These are phyloP conservation scores for Aurelia sp. DNA, from an alignment of 30 jellyfish, hydroid and myxozoan species.

Conservation along the genomic window DNA sequence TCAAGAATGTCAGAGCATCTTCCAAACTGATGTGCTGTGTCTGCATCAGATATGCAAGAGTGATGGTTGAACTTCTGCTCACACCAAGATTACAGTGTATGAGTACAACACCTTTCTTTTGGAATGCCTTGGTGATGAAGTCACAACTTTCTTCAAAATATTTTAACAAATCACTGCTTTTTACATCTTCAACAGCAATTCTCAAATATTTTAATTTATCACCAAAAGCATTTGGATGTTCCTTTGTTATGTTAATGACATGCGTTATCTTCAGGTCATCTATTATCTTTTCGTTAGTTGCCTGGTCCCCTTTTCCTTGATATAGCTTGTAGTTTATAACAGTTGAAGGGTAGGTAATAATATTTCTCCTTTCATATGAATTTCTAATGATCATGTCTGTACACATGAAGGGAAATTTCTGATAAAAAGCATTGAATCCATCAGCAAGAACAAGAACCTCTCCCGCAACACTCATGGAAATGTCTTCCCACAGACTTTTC, in stretches of 20 bases:
- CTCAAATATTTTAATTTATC: slow-evolving; percentile 66
- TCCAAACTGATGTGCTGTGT: slow-evolving; percentile 56
- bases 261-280: slow-evolving; percentile 78
- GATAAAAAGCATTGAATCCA: slow-evolving; percentile 53
- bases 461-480: slow-evolving; percentile 64
- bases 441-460: slow-evolving; percentile 75
- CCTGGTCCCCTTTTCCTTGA: slow-evolving; percentile 97
- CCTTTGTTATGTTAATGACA: slow-evolving; percentile 75
- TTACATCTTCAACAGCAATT: slow-evolving; percentile 75
- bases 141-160: slow-evolving; percentile 74
- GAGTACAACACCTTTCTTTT: slow-evolving; percentile 67
- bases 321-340: slow-evolving; percentile 60
- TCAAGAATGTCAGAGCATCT: slow-evolving; percentile 63
- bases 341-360: slow-evolving; percentile 82
- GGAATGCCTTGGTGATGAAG: slow-evolving; percentile 69
- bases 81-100: slow-evolving; percentile 91
- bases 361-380: slow-evolving; percentile 66
- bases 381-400: slow-evolving; percentile 49
- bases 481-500: slow-evolving; percentile 44
- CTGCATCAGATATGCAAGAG: slow-evolving; percentile 77
- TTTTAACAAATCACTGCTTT: slow-evolving; percentile 40
- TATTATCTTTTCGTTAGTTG: slow-evolving; percentile 60
- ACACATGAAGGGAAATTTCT: slow-evolving; percentile 81
- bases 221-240: slow-evolving; percentile 76
- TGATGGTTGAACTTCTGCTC: slow-evolving; percentile 87